These are phyloP conservation scores for Gonatopus flavifemur DNA, from an alignment of 1,140 invertebrate genomes.

Conservation along the genomic window DNA sequence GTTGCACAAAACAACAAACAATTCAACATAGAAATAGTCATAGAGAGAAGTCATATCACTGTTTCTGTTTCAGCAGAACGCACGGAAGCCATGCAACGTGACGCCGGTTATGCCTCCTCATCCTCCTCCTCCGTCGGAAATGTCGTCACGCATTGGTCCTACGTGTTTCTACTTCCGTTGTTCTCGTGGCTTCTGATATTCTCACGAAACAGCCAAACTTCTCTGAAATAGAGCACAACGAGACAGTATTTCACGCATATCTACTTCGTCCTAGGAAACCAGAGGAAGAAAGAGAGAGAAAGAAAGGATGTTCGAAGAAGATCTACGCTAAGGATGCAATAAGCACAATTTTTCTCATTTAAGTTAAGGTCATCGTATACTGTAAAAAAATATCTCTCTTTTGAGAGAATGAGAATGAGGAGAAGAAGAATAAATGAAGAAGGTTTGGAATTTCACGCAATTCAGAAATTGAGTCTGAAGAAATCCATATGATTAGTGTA, in stretches of 20 bases:
- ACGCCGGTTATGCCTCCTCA: constrained; percentile 43
- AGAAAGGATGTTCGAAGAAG: neutral
- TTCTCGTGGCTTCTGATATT: constrained; percentile 40
- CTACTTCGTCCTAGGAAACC: constrained; percentile 22
- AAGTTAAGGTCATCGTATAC: constrained; percentile 11
- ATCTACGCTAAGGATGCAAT: neutral
- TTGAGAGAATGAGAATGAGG: too few relatives aligned
- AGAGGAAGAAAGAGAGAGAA: constrained; percentile 6
- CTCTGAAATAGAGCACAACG: constrained; percentile 32
- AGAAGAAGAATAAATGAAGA: neutral
- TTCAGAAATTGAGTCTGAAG: too few relatives aligned
- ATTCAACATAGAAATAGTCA: too few relatives aligned
- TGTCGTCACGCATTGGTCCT: constrained; percentile 32
- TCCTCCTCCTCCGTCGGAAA: too few relatives aligned
- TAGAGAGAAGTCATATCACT: too few relatives aligned
- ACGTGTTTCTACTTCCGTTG: constrained; percentile 34
- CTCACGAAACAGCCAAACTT: constrained; percentile 39
- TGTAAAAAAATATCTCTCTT: neutral
- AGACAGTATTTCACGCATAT: constrained; percentile 39
- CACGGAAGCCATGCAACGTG: constrained; percentile 57
- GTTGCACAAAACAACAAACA: too few relatives aligned
- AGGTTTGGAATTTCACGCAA: too few relatives aligned
- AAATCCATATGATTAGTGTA: too few relatives aligned
- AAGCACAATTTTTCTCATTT: constrained; percentile 5
- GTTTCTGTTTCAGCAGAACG: constrained; percentile 49